A percentile compares a stretch with the other conserved stretches of the same genome.
Evolutionary conservation across 2,888 invertebrate species (phyloP).

Genomic region (Cryptus armator): DNA sequence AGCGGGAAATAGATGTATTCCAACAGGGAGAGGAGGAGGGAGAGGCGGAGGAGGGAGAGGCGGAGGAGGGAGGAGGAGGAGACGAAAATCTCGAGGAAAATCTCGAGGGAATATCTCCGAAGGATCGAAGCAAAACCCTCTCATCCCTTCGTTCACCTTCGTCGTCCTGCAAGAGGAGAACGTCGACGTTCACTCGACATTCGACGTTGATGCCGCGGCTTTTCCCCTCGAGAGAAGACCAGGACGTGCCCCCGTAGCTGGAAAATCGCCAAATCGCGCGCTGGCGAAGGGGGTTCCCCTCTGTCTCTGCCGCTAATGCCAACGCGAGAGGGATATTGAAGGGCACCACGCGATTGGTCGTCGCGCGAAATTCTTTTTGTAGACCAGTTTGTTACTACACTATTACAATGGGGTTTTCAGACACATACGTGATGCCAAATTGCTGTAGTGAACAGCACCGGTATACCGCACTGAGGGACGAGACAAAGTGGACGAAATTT

Average conservation of each 20-base stretch:
- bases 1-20: slow-evolving; percentile 46
- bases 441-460: too few relatives aligned
- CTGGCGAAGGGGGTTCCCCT: slow-evolving; percentile 16
- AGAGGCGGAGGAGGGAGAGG: not conserved
- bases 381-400: too few relatives aligned
- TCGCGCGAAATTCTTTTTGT: too few relatives aligned
- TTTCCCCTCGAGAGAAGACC: slow-evolving; percentile 65
- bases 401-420: too few relatives aligned
- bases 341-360: too few relatives aligned
- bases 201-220: slow-evolving; percentile 54
- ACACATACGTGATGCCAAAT: too few relatives aligned
- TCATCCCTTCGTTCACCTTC: not conserved
- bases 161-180: slow-evolving; percentile 34
- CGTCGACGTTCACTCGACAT: slow-evolving; percentile 58
- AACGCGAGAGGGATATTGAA: too few relatives aligned
- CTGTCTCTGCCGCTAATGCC: not conserved
- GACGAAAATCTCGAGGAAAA: slow-evolving; percentile 61
- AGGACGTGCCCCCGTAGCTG: slow-evolving; percentile 57
- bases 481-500: too few relatives aligned
- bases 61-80: slow-evolving; percentile 12
- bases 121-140: slow-evolving; percentile 39
- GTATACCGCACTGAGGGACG: too few relatives aligned
- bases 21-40: too few relatives aligned
- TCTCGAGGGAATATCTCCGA: slow-evolving; percentile 57
- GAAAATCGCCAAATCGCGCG: slow-evolving; percentile 61